Evolutionary conservation across 2,113 vertebrate genomes (phyloP), one percentile per base, ranked within the genome.

Genomic region (Myanophis thanlyinensis): DNA sequence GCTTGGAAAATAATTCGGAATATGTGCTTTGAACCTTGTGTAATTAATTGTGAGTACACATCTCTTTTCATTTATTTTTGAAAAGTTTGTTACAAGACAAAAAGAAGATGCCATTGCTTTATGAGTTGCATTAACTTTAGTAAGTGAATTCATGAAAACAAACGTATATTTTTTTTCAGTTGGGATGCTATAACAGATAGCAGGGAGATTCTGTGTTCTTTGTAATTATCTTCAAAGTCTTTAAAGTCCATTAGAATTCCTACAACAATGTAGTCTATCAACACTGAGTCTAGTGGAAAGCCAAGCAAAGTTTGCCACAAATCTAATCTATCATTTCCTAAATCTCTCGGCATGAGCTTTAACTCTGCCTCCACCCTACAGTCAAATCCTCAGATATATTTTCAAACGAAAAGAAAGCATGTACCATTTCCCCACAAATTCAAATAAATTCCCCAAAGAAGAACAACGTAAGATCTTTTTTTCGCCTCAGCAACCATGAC

Each of bases 351-450:
- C 4, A 94, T 49, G 84, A 90, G 48, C 20, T 8, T 49, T 35
- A 93, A 91, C 93, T 85, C 94, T 0, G 13, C 44, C 3, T 1
- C 86, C 67, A 9, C 30, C 40, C 2, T n/a, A 53, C 86, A 88
- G 88, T 94, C 94, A 0, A 10, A 0, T 0, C n/a, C 13, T 86
- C 91, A 88, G 49, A 91, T 89, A 94, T 56, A 4, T 18, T 27
- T 86, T 73, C 92, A 95, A 94, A 54, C n/a, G 15, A 13, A 87
- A 35, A 35, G 67, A 95, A 95, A 87, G 4, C 10, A 86, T 46
- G 47, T 12, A 86, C 91, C 56, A 90, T 30, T 95, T 93, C 93
- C 88, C 92, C 91, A 52, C 62, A 22, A 87, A 90, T 95, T 86
- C 73, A 40, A 3, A 8, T 53, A 30, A 25, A 52, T 54, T 92